phyloP scores from a whole-genome alignment of 1,140 invertebrate species.

The Drosophila simulans region DNA sequence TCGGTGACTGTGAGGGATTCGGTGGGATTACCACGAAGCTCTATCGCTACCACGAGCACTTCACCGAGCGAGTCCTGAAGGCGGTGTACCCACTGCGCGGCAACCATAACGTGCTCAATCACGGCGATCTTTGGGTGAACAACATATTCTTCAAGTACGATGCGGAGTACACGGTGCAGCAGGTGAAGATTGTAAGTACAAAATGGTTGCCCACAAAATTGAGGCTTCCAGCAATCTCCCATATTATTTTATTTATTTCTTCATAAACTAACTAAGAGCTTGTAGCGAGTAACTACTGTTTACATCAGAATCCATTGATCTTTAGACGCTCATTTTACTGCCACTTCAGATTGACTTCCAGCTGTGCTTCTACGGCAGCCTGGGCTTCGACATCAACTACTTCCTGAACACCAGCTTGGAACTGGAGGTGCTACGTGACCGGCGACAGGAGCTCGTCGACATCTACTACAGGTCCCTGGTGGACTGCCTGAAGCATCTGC shows the following conservation, averaged over 20 bases:
- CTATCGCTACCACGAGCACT: constrained; percentile 75
- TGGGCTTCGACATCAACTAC: constrained; percentile 82
- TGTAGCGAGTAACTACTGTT: no score
- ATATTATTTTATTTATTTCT: no score
- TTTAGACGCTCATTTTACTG: not conserved
- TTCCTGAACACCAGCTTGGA: constrained; percentile 80
- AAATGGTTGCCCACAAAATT: no score
- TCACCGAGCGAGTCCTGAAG: constrained; percentile 64
- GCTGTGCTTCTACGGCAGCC: constrained; percentile 74
- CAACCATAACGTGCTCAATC: constrained; percentile 86
- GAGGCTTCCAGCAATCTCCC: not conserved
- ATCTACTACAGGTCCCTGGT: constrained; percentile 69
- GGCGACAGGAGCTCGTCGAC: constrained; percentile 78
- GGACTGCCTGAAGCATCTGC: constrained; percentile 76
- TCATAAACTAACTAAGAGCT: no score
- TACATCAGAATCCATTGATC: not conserved
- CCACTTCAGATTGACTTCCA: constrained; percentile 79
- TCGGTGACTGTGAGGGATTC: constrained; percentile 85
- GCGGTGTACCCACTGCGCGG: constrained; percentile 66
- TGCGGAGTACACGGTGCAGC: constrained; percentile 43
- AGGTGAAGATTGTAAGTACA: constrained; percentile 83
- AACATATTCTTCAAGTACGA: constrained; percentile 88
- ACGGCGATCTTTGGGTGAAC: constrained; percentile 89
- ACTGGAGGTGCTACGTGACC: constrained; percentile 62
- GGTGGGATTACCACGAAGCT: constrained; percentile 69